Percentiles rank a stretch among this genome's conserved stretches.
Conservation (phyloP, 2,113 vertebrate genomes). For the Campylomormyrus tamandua region DNA sequence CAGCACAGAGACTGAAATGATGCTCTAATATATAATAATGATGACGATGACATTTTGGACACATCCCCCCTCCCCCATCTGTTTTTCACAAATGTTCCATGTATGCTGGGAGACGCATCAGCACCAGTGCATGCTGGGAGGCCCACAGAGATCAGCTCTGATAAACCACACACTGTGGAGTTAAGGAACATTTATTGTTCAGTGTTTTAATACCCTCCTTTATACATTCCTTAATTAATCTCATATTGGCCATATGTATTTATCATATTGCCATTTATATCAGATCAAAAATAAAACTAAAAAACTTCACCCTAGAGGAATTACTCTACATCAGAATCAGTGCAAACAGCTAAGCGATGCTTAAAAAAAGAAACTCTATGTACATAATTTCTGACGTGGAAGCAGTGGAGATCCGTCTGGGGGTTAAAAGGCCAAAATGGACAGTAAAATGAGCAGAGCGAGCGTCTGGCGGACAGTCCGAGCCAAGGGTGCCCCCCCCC, state of each 20-base stretch:
- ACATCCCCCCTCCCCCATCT: too few relatives aligned
- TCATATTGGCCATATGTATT: not conserved
- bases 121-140: not conserved
- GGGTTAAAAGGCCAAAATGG: constrained; percentile 21
- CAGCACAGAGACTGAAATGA: not conserved
- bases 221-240: constrained; percentile 18
- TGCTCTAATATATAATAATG: not conserved
- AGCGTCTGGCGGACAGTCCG: constrained; percentile 31
- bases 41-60: too few relatives aligned
- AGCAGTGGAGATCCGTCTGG: not conserved
- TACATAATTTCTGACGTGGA: constrained; percentile 26
- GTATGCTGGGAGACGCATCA: not conserved
- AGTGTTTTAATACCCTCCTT: constrained; percentile 3
- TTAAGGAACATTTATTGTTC: constrained; percentile 12
- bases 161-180: not conserved
- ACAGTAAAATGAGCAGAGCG: not conserved
- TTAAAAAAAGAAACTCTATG: constrained; percentile 18
- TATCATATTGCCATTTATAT: constrained; percentile 1
- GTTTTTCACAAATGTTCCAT: not conserved
- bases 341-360: constrained; percentile 11
- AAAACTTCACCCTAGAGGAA: not conserved
- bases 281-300: constrained; percentile 13
- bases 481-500: not conserved
- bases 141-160: not conserved
- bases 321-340: constrained; percentile 5